Evolutionary conservation across 2,888 invertebrate genomes (phyloP), one percentile per base, ranked within the genome.

Genomic region (Drosophila lacicola): DNA sequence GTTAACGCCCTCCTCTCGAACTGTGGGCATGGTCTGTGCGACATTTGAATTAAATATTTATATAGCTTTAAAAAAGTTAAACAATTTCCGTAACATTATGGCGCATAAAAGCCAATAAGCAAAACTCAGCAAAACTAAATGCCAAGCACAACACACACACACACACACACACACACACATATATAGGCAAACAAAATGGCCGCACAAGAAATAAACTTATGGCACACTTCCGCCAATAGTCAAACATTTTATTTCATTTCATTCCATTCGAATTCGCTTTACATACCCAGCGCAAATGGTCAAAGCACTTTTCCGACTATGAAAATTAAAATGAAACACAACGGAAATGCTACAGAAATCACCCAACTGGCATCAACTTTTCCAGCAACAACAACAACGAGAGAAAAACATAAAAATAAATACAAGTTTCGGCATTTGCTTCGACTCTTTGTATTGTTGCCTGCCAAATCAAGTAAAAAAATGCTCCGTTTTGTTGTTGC

Each of bases 51-150:
- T 78, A 85, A 87, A 84, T 80, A 87, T 84, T 79, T 80, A 87
- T 84, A 87, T 84, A 77, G 75, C 70, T 80, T 84, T 80, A 9
- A 76, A 84, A 79, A 84, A 80, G 70, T 87, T 87, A 71, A 74
- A 76, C 88, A 87, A 85, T 87, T 80, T 85, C 85, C 85, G 85
- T 82, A 80, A 85, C 73, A 87, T 85, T 87, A 85, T 84, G 74
- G 70, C 75, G 67, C 65, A 82, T 84, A 79, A 87, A 74, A 70
- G 79, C 75, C 85, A 82, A 85, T 84, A 84, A 82, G 87, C 64
- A 64, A 47, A 42, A 44, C 58, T 60, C 45, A 34, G 21, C 67
- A 70, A 66, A 71, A 72, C 58, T 70, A 72, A 64, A 78, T 58
- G 60, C 61, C 47, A 61, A 47, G 33, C 61, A 39, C 19, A 4